Evolutionary conservation across 2,888 invertebrate species (phyloP), one percentile per base, ranked within the genome.

Genomic region (Microplitis manilae): DNA sequence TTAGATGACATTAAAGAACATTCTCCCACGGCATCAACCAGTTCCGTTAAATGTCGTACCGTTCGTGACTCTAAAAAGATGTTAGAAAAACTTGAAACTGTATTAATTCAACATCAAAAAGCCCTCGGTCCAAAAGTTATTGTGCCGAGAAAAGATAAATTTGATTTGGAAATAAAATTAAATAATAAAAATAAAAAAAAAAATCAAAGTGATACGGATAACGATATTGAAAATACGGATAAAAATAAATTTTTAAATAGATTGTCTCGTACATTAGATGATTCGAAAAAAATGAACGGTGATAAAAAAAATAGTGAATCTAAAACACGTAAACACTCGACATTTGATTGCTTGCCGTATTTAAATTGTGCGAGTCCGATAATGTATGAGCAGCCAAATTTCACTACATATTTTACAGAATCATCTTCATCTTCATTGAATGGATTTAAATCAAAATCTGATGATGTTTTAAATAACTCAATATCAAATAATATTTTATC

Each of bases 61-160:
- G 40, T 68, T 8, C 69, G 81, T 20, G 93, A 93, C 82, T 91
- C 94, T 0, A 93, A 93, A 86, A 91, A 93, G 79, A 94, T 94
- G 93, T 87, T 94, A 0, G 92, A 93, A 81, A 94, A 94, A 83
- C 87, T 94, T 0, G 94, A 94, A 86, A 91, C 91, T 79, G 93
- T 93, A 0, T 85, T 94, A 75, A 90, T 91, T 72, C 92, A 92
- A 6, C 91, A 92, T 79, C 90, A 89, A 82, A 90, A 88, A 79
- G 82, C 83, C 73, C 77, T 86, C 0, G 84, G 84, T 30, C 76
- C 81, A 2, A 84, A 80, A 67, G 81, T 84, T 0, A 82, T 84
- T 13, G 73, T 81, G 69, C 79, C 83, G 2, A 75, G 80, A 61
- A 79, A 67, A 39, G 82, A 81, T 1, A 78, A 72, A 15, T 41